Evolutionary conservation across 2,888 invertebrate genomes (phyloP).

Genomic region (Ophion ventricosus): DNA sequence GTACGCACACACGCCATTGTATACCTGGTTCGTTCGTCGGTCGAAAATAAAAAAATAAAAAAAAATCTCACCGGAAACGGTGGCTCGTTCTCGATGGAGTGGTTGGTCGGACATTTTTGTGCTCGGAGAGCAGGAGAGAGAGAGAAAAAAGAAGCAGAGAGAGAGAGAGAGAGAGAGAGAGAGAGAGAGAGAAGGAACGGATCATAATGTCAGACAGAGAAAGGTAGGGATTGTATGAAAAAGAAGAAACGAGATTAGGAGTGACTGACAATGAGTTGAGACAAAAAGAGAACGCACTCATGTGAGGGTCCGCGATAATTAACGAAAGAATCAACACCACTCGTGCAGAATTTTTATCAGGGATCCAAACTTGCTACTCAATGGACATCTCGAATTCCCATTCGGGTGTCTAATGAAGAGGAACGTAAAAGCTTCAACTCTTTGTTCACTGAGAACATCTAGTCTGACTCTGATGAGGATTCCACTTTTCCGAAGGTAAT

Average conservation of each 20-base stretch:
- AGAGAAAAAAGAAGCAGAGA: not conserved
- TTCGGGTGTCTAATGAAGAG: not conserved
- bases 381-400: not conserved
- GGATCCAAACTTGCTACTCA: not conserved
- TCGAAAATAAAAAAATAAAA: slow-evolving; percentile 59
- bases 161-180: not conserved
- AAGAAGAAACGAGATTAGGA: not conserved
- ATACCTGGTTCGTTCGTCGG: slow-evolving; percentile 53
- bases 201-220: not conserved
- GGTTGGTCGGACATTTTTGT: slow-evolving; percentile 47
- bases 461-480: not conserved
- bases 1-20: slow-evolving; percentile 63
- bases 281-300: slow-evolving; percentile 3
- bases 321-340: not conserved
- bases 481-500: not conserved
- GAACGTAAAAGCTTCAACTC: not conserved
- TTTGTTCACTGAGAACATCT: not conserved
- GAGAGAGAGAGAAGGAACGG: not conserved
- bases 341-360: not conserved
- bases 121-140: not conserved
- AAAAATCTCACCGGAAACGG: slow-evolving; percentile 58
- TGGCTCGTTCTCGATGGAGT: slow-evolving; percentile 59
- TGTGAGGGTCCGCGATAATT: not conserved
- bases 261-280: slow-evolving; percentile 1
- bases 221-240: not conserved